Evolutionary conservation across 2,797 vertebrate genomes (phyloP).

Genomic region (Malacoctenus gilli): DNA sequence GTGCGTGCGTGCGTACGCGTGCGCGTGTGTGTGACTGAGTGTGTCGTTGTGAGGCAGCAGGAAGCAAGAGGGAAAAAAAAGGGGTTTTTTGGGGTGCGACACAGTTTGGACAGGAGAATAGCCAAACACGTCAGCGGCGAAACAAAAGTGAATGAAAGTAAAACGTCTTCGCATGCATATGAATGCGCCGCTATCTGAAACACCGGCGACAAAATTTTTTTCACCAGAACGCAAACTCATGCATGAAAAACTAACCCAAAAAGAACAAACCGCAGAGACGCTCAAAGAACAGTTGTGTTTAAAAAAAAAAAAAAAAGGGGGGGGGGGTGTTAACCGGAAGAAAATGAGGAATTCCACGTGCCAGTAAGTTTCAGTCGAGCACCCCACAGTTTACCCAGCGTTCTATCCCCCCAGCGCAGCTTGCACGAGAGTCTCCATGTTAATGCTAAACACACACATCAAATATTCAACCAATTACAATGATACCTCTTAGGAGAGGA

Average conservation of each 20-base stretch:
- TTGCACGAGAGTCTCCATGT: constrained; percentile 63
- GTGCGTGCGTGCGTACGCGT: constrained; percentile 12
- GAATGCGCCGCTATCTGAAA: constrained; percentile 36
- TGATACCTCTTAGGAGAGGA: constrained; percentile 69
- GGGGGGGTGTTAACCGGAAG: too few relatives aligned
- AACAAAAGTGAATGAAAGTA: constrained; percentile 36
- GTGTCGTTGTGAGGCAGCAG: background rate
- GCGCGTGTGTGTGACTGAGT: background rate
- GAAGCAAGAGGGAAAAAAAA: background rate
- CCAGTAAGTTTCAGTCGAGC: constrained; percentile 68
- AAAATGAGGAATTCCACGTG: constrained; percentile 58
- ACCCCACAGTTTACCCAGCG: constrained; percentile 69
- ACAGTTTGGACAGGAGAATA: constrained; percentile 21
- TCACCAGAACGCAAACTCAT: constrained; percentile 31
- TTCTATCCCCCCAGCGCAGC: constrained; percentile 60
- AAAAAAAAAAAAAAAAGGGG: too few relatives aligned
- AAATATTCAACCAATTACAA: constrained; percentile 79
- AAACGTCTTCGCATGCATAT: constrained; percentile 37
- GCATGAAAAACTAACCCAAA: constrained; percentile 46
- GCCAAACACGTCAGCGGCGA: constrained; percentile 32
- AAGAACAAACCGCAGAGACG: too few relatives aligned
- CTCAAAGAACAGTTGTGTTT: constrained; percentile 46
- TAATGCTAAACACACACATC: constrained; percentile 79
- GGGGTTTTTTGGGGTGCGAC: constrained; percentile 9
- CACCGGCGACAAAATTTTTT: constrained; percentile 23